Evolutionary conservation across 2,888 invertebrate genomes (phyloP), one percentile per base, ranked within the genome.

Genomic region (Cordilura impudica): DNA sequence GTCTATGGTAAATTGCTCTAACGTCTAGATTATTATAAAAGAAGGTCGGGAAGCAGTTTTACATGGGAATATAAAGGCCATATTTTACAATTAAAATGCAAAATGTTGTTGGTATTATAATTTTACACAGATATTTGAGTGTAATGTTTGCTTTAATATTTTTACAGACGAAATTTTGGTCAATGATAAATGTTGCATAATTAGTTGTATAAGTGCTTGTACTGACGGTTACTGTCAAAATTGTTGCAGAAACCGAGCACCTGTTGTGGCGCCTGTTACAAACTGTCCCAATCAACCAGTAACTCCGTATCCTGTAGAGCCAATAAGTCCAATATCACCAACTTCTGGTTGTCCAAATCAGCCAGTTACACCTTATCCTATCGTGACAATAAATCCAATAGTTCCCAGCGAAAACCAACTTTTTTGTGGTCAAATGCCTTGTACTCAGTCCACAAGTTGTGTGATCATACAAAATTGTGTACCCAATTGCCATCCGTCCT

Each of bases 121-220:
- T n/a, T n/a, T n/a, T n/a, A n/a, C n/a, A n/a, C n/a, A n/a, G n/a
- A n/a, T n/a, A n/a, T n/a, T n/a, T n/a, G n/a, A n/a, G n/a, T n/a
- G n/a, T n/a, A n/a, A n/a, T n/a, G n/a, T n/a, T n/a, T n/a, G n/a
- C n/a, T n/a, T n/a, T n/a, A n/a, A n/a, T n/a, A n/a, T n/a, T 14
- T 43, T 60, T 60, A 8, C 14, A 83, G 83, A 76, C 26, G 54
- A 78, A 45, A 8, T 67, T 6, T 78, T 19, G 47, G 31, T 69
- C 4, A 66, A 49, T 23, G 56, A 45, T 3, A 19, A 71, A 43
- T 66, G 70, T 12, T 74, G 78, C 45, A 18, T 14, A 0, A 12
- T 26, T 5, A n/a, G 12, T 10, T 79, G 71, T 45, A 69, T 66
- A 2, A 10, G 16, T 7, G 19, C 29, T 47, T 74, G 65, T 31